A percentile compares a stretch with the other conserved stretches of the same genome.
phyloP scores from a whole-genome alignment of 2,797 vertebrate species.

The Jordanella pulchra region DNA sequence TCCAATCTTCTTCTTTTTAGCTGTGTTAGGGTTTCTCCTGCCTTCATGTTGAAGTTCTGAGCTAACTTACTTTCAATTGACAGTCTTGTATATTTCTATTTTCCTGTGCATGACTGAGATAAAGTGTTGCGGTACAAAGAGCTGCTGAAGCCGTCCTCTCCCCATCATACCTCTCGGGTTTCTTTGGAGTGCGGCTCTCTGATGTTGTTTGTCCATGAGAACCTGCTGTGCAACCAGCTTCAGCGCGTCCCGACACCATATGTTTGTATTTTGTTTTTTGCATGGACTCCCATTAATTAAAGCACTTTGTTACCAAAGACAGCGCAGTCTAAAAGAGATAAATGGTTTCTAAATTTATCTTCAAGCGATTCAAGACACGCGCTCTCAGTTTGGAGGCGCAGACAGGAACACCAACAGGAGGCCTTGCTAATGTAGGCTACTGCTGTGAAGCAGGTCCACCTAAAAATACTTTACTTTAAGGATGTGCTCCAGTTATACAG shows the following conservation, averaged over 20 bases:
- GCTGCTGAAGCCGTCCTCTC: slow-evolving; percentile 2
- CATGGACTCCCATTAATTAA: slow-evolving; percentile 26
- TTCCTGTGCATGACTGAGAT: not conserved
- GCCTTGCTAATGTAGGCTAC: slow-evolving; percentile 10
- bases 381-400: slow-evolving; percentile 6
- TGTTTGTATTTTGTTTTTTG: slow-evolving; percentile 26
- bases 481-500: not conserved
- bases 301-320: slow-evolving; percentile 21
- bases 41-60: not conserved
- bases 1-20: not conserved
- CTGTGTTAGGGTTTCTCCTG: not conserved
- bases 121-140: slow-evolving; percentile 2
- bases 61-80: not conserved
- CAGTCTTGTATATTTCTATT: not conserved
- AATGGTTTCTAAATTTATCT: slow-evolving; percentile 32
- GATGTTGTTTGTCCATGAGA: slow-evolving; percentile 30
- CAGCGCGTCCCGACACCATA: slow-evolving; percentile 21
- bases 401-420: slow-evolving; percentile 10
- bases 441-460: slow-evolving; percentile 10
- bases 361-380: not conserved
- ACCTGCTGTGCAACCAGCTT: slow-evolving; percentile 25
- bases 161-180: not conserved
- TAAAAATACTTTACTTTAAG: slow-evolving; percentile 11
- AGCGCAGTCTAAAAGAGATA: slow-evolving; percentile 18
- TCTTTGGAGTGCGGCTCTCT: slow-evolving; percentile 17